Base-by-base conservation (phyloP, 2,888 invertebrate genomes). In the Anthrax anthrax region DNA sequence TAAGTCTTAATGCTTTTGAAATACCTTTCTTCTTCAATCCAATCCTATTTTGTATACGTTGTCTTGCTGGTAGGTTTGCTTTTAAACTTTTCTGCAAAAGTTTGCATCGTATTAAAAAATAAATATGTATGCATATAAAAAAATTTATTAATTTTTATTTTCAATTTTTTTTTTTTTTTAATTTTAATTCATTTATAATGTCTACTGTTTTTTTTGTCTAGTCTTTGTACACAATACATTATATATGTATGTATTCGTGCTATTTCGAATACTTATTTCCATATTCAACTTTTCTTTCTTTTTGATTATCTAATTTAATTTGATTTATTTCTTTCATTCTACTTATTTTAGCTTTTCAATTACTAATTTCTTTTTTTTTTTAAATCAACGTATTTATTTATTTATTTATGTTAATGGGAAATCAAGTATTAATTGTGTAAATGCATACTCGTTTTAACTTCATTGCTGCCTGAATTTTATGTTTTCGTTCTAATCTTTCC, bases 21-120 rank as follows among this genome's bases (percentile, higher is more conserved):
- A 58, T 54, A 51, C 62, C 62, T 43, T 59, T 58, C 49, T 54
- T 57, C 49, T 54, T 57, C 44, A 60, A 51, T 51, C 57, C 56
- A 37, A 53, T 47, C 42, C 54, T 55, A 53, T 59, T 56, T 51
- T 42, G 44, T 52, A 57, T 50, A 43, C 51, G 52, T 48, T 51
- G 52, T 51, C 53, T 52, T 46, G 54, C 50, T 37, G 50, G 43
- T 47, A 52, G 36, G 18, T 48, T 48, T 44, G 61, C 55, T 55
- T 64, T 60, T 60, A 69, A 57, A 60, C 68, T 69, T 62, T 64
- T 67, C 69, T 68, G 65, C 61, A 69, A 67, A 54, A 50, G 51
- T 52, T 9, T 32, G 29, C 51, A 55, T 50, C 52, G 46, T 50
- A 51, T 48, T 32, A 32, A 32, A 32, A n/a, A n/a, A n/a, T n/a